These are phyloP conservation scores for Xylocopa sonorina DNA, from an alignment of 1,140 invertebrate species.

Conservation along the genomic window DNA sequence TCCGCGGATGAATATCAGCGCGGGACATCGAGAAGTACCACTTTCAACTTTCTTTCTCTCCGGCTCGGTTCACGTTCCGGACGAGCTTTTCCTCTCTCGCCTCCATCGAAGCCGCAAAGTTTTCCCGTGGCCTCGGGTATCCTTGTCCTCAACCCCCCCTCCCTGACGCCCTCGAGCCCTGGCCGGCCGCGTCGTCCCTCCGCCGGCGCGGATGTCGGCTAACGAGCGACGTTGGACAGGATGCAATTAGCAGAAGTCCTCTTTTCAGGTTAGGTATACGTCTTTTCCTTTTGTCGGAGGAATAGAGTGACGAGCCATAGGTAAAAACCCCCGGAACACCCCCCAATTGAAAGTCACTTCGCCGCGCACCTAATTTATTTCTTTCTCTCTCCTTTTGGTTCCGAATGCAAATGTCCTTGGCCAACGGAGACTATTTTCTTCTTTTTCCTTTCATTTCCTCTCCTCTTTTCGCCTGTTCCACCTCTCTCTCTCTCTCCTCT, in stretches of 20 bases:
- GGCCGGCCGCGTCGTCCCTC: background rate
- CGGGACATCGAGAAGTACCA: constrained; percentile 63
- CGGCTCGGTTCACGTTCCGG: constrained; percentile 26
- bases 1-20: constrained; percentile 49
- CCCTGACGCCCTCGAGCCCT: no score
- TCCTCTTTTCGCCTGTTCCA: background rate
- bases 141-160: background rate
- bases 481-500: background rate
- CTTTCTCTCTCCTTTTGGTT: constrained; percentile 52
- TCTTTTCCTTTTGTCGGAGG: constrained; percentile 54
- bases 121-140: constrained; percentile 34
- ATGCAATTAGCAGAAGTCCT: constrained; percentile 71
- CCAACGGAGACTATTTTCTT: constrained; percentile 39
- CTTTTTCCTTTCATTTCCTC: background rate
- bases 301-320: constrained; percentile 26
- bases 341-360: constrained; percentile 70
- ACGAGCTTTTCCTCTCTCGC: constrained; percentile 24
- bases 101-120: constrained; percentile 53
- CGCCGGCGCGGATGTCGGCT: constrained; percentile 50
- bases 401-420: constrained; percentile 65
- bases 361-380: constrained; percentile 66
- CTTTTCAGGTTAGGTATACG: constrained; percentile 59
- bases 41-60: constrained; percentile 53
- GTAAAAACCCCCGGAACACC: constrained; percentile 59
- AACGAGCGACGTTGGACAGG: constrained; percentile 71